Percentiles rank a stretch among this genome's conserved stretches.
phyloP scores from a whole-genome alignment of 2,888 invertebrate species.

The Agonum fuliginosum region DNA sequence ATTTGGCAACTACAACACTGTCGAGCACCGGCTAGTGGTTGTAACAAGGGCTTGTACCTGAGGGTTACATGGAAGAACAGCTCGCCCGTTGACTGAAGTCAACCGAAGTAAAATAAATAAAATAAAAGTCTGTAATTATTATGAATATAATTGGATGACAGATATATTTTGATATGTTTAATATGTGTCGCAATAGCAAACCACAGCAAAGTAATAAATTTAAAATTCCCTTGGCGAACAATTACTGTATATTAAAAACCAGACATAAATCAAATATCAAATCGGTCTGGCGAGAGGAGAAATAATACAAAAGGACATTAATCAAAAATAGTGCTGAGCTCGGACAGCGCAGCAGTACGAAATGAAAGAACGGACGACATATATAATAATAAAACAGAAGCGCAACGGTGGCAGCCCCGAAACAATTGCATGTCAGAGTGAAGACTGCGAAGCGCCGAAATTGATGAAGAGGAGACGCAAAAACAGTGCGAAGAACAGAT shows the following conservation, averaged over 20 bases:
- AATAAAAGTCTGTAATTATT: too few species aligned
- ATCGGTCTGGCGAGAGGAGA: constrained; percentile 42
- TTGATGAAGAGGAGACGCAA: constrained; percentile 35
- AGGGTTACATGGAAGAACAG: too few species aligned
- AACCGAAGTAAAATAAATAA: too few species aligned
- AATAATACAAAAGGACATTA: constrained; percentile 51
- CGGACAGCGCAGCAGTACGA: constrained; percentile 37
- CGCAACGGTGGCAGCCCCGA: constrained; percentile 7
- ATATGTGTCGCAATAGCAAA: background rate
- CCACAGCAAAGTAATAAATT: constrained; percentile 15
- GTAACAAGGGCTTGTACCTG: too few species aligned
- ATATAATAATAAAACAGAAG: constrained; percentile 34
- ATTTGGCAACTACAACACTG: too few species aligned
- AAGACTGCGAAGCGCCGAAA: constrained; percentile 1
- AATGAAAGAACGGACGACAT: constrained; percentile 52
- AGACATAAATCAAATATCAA: constrained; percentile 52
- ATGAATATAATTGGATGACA: too few species aligned
- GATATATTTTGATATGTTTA: too few species aligned
- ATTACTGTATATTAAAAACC: constrained; percentile 53
- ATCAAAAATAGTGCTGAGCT: constrained; percentile 55
- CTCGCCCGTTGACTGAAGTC: too few species aligned
- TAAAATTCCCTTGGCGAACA: constrained; percentile 6
- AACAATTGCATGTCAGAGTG: constrained; percentile 38
- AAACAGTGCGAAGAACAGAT: constrained; percentile 24
- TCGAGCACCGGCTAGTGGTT: too few species aligned